Evolutionary conservation across 2,113 vertebrate species (phyloP), one percentile per base, ranked within the genome.

Genomic region (Cercopithecus mona): DNA sequence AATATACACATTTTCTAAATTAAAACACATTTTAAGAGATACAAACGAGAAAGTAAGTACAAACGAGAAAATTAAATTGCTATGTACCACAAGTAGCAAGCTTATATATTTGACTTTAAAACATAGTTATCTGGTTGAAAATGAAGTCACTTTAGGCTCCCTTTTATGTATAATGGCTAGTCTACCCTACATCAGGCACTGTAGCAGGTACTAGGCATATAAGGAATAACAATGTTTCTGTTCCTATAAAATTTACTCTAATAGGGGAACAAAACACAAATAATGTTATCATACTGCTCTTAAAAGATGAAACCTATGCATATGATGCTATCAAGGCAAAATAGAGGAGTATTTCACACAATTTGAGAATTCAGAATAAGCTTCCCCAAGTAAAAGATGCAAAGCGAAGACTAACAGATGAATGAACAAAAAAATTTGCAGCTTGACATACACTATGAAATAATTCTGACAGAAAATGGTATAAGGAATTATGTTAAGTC

Each of bases 1-100:
- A 94, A 90, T 43, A 91, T 8, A 61, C 16, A 95, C 3, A 86
- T 82, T 86, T 93, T 93, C 61, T 89, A 96, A 93, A 79, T 50
- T 91, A 93, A 95, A 93, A 85, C 23, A 94, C 50, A 88, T 25
- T 61, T 79, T 66, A 86, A 86, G 23, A 96, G 59, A 87, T 8
- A 93, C 25, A 72, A 38, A 38, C 38, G 38, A 38, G 38, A 38
- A 38, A 38, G 68, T 72, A 95, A 14, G 27, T 85, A 93, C 16
- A 87, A 90, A 78, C 23, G 40, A 70, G 57, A 85, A 88, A 88
- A 88, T 6, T n/a, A 76, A 75, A 88, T 88, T 35, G 66, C 4
- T 93, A 80, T 11, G 40, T 32, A 90, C 23, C 55, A 79, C 3
- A 80, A 96, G 40, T 40, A 87, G 23, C 43, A 97, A 95, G 35